Evolutionary conservation across 2,113 vertebrate genomes (phyloP), one percentile per base, ranked within the genome.

Genomic region (Neofelis nebulosa): DNA sequence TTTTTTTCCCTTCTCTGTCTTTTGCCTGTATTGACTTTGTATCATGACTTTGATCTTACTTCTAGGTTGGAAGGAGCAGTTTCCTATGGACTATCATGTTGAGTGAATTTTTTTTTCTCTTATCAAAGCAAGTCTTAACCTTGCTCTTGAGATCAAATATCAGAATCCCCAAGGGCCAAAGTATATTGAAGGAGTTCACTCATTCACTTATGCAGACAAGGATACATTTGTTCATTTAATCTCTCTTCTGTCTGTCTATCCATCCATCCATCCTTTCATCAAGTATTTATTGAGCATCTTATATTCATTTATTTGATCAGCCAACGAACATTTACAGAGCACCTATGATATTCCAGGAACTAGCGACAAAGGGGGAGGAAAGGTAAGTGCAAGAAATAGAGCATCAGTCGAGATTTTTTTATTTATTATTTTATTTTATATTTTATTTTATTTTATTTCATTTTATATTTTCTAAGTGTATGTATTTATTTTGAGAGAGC

Each of bases 1-100:
- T 81, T 68, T 86, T 90, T 86, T 63, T 65, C 23, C 21, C 52
- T 55, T 94, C 3, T 85, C 4, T 33, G 23, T 29, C 12, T 74
- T 83, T 81, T 81, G 23, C 25, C 33, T 55, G 10, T 45, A 65
- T 78, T 96, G 12, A 69, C 27, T 83, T 92, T 68, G 23, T 65
- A 41, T 65, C 86, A 41, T 83, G 68, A 10, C 55, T 94, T 94
- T 96, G 45, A 89, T 92, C 89, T 84, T 66, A 45, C 31, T 93
- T 68, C 73, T 86, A 48, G 31, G 27, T 66, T 91, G 7, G 45
- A 85, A 69, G 21, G 50, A 12, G 3, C n/a, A 91, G n/a, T 89
- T 93, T 93, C 50, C 33, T 91, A 23, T 57, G 31, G 27, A 81
- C 68, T 65, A 50, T 94, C n/a, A 80, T 69, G 4, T 87, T 85